Evolutionary conservation across 2,797 vertebrate species (phyloP).

Genomic region (Sebastes vulpes): DNA sequence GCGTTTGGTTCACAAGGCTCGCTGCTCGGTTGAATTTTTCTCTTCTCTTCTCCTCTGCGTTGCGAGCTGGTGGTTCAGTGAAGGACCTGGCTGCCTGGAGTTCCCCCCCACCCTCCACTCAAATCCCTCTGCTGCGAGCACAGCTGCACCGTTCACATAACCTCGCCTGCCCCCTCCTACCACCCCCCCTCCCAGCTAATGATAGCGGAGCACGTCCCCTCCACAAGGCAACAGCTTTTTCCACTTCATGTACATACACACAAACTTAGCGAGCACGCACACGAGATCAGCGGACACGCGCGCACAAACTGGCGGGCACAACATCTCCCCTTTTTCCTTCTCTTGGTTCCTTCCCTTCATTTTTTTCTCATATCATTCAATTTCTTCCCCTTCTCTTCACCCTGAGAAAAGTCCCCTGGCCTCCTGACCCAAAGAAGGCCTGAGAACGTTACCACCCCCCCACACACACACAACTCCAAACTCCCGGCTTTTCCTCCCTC

Average conservation of each 20-base stretch:
- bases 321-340: conserved; percentile 50
- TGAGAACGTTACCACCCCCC: conserved; percentile 68
- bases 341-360: conserved; percentile 63
- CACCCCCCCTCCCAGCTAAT: conserved; percentile 81
- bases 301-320: conserved; percentile 59
- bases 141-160: conserved; percentile 90
- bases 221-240: conserved; percentile 89
- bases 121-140: conserved; percentile 88
- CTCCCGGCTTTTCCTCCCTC: conserved; percentile 54
- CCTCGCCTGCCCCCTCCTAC: conserved; percentile 85
- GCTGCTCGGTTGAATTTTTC: conserved; percentile 68
- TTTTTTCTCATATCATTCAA: conserved; percentile 83
- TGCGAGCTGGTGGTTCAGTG: conserved; percentile 81
- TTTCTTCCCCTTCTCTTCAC: conserved; percentile 77
- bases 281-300: conserved; percentile 27
- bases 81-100: conserved; percentile 82
- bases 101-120: conserved; percentile 64
- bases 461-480: conserved; percentile 43
- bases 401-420: conserved; percentile 85
- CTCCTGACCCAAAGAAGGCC: conserved; percentile 79
- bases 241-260: conserved; percentile 80
- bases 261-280: neutral
- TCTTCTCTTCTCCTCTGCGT: conserved; percentile 70
- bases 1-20: conserved; percentile 80
- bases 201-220: conserved; percentile 88